Base-by-base conservation (phyloP, 2,113 vertebrate species). In the Alaudala cheleensis region DNA sequence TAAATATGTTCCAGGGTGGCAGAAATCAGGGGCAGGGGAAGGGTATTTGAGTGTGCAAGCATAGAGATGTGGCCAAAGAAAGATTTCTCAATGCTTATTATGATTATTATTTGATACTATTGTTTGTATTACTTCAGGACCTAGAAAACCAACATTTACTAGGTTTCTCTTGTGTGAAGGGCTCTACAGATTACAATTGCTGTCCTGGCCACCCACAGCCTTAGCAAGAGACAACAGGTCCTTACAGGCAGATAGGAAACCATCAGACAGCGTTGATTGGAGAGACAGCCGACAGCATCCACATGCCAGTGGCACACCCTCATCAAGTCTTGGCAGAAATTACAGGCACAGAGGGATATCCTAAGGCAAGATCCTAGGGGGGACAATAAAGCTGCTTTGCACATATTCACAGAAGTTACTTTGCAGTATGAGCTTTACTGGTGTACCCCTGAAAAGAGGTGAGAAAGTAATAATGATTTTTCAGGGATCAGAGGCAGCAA, bases 221-320 rank as follows among this genome's bases (percentile, higher is more conserved):
- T 54, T 21, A n/a, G 45, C 2, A 88, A 54, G 47, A 47, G 45
- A 26, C 24, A 56, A 23, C 9, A 51, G 44, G 31, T 4, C 2
- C 2, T 74, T 24, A 34, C 10, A 44, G 31, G n/a, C 31, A 76
- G 53, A 19, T 8, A 56, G n/a, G 78, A 88, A 57, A 31, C 28
- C 54, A 31, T 37, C 61, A 57, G 45, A 50, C 6, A 20, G 28
- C 12, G 61, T 8, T 2, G 2, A 40, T 0, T 18, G 23, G 15
- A 4, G 2, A 44, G 37, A 79, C 1, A 54, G 54, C 67, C 34
- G 66, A 24, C 8, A 69, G n/a, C 25, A 39, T 45, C 40, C 34
- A 31, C 57, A 12, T 0, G 0, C 12, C 71, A 70, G 21, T 1
- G 3, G 28, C 53, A 9, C n/a, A 34, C 19, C 26, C 4, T 77